Conservation (phyloP, 2,888 invertebrate species). For the Epistrophe grossulariae region DNA sequence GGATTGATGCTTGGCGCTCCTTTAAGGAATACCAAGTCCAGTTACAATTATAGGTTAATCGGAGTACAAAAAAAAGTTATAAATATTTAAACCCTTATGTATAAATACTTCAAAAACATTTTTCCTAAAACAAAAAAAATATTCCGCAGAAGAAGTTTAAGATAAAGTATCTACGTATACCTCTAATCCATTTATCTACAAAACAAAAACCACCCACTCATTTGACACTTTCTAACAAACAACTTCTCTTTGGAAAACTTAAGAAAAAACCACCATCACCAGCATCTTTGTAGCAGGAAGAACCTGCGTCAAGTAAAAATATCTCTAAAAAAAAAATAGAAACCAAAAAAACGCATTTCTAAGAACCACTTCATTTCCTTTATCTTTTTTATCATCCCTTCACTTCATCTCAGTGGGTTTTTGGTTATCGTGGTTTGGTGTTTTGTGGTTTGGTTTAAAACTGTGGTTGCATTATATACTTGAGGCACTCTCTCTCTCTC, state of each 20-base stretch:
- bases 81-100: no score
- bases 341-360: slow-evolving; percentile 45
- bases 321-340: not conserved
- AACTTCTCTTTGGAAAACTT: not conserved
- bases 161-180: not conserved
- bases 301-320: slow-evolving; percentile 34
- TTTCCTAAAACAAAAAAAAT: no score
- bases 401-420: slow-evolving; percentile 23
- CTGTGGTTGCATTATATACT: slow-evolving; percentile 51
- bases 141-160: no score
- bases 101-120: no score
- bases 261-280: not conserved
- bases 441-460: slow-evolving; percentile 39
- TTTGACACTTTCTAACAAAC: slow-evolving; percentile 1
- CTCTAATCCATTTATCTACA: not conserved
- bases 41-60: no score
- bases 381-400: slow-evolving; percentile 35
- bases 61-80: no score
- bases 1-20: no score
- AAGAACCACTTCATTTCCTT: slow-evolving; percentile 53
- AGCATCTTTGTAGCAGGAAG: slow-evolving; percentile 26
- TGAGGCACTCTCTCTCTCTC: not conserved
- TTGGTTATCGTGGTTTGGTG: slow-evolving; percentile 34
- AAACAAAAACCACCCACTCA: not conserved
- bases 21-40: no score